Evolutionary conservation across 1,140 invertebrate genomes (phyloP).

Genomic region (Zaprionus inermis): DNA sequence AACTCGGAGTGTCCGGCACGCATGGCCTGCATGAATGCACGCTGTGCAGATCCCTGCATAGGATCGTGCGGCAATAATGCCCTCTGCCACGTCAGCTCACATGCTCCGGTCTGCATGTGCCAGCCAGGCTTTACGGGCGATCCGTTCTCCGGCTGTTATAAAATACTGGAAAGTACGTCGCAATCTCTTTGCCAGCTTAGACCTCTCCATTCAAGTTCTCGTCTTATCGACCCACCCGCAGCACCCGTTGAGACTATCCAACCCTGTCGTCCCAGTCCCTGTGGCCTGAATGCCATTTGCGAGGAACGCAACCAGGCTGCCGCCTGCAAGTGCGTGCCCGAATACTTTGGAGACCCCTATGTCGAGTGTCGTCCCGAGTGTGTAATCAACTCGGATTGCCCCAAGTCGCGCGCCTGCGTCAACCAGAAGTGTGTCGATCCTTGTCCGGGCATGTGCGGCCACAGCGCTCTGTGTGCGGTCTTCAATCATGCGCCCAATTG

Average conservation of each 20-base stretch:
- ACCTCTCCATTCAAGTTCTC: slow-evolving; percentile 24
- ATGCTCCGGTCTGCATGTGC: slow-evolving; percentile 89
- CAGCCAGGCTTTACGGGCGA: slow-evolving; percentile 89
- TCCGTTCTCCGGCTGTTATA: slow-evolving; percentile 89
- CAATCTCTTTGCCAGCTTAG: neutral
- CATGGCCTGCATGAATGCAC: slow-evolving; percentile 88
- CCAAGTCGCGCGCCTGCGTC: slow-evolving; percentile 90
- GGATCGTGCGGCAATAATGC: slow-evolving; percentile 90
- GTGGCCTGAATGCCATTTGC: slow-evolving; percentile 92
- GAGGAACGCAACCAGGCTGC: slow-evolving; percentile 89
- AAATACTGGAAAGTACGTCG: slow-evolving; percentile 85
- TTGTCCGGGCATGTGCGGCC: slow-evolving; percentile 91
- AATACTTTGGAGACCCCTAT: slow-evolving; percentile 90
- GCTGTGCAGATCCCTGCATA: slow-evolving; percentile 89
- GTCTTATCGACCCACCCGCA: slow-evolving; percentile 54
- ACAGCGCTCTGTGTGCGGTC: slow-evolving; percentile 92
- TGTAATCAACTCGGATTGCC: slow-evolving; percentile 91
- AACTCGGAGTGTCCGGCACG: slow-evolving; percentile 89
- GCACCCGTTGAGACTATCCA: slow-evolving; percentile 84
- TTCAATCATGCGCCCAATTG: slow-evolving; percentile 93
- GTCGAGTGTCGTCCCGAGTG: slow-evolving; percentile 91
- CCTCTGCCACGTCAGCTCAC: slow-evolving; percentile 88
- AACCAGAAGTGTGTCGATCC: slow-evolving; percentile 93
- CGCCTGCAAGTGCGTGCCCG: slow-evolving; percentile 89
- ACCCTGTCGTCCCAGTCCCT: slow-evolving; percentile 88